phyloP scores from a whole-genome alignment of 2,888 invertebrate genomes.

The Leptarthrus brevirostris region DNA sequence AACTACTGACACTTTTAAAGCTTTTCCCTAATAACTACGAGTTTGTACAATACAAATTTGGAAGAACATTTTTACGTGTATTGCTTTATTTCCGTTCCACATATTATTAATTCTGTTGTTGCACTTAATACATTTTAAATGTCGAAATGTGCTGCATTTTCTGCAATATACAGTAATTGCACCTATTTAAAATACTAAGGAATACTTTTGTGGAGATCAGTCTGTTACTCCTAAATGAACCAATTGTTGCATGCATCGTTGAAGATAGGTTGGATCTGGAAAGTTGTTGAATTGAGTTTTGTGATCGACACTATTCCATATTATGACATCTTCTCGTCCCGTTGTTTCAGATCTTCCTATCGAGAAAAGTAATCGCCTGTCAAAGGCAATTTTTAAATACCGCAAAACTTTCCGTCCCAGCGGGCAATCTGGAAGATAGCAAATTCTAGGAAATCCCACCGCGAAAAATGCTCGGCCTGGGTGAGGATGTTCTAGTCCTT shows the following conservation, averaged over 20 bases:
- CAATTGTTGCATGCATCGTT: conserved; percentile 69
- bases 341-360: conserved; percentile 90
- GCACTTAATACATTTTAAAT: conserved; percentile 1
- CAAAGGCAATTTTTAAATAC: conserved; percentile 84
- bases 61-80: conserved; percentile 39
- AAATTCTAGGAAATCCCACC: conserved; percentile 85
- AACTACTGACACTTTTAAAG: conserved; percentile 46
- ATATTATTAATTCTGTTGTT: neutral
- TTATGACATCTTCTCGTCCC: conserved; percentile 89
- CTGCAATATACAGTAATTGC: conserved; percentile 14
- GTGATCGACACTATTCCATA: conserved; percentile 92
- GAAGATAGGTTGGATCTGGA: conserved; percentile 82
- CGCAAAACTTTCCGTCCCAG: conserved; percentile 82
- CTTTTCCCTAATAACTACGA: conserved; percentile 30
- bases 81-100: conserved; percentile 5
- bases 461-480: conserved; percentile 90
- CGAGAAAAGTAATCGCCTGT: conserved; percentile 84
- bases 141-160: neutral
- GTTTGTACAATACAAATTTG: conserved; percentile 35
- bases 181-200: neutral
- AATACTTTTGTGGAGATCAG: conserved; percentile 56
- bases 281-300: conserved; percentile 83
- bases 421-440: conserved; percentile 86
- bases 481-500: conserved; percentile 81
- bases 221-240: conserved; percentile 68